phyloP scores from a whole-genome alignment of 1,140 invertebrate species.

The Mesaphorura yosii region DNA sequence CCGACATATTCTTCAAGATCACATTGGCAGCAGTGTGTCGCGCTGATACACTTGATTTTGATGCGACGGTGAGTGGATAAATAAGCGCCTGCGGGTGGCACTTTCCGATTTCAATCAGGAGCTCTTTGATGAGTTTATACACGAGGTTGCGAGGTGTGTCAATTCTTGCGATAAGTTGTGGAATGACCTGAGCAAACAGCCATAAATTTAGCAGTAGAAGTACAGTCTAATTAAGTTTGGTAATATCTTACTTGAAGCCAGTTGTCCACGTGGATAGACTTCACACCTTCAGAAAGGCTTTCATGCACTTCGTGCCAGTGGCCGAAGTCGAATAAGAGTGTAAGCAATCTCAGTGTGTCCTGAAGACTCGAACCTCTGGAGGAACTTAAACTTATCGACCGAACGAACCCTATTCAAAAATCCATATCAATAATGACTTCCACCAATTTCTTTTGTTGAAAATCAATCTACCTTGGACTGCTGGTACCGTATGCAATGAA shows the following conservation, averaged over 20 bases:
- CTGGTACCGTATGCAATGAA: constrained; percentile 74
- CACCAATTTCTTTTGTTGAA: too few species aligned
- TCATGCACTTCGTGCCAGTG: constrained; percentile 87
- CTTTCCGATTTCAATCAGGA: constrained; percentile 50
- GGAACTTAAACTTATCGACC: constrained; percentile 70
- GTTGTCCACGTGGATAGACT: constrained; percentile 89
- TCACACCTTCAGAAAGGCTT: constrained; percentile 80
- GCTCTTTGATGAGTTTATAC: constrained; percentile 76
- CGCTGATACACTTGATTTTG: constrained; percentile 75
- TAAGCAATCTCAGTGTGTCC: constrained; percentile 85
- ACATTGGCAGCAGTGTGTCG: constrained; percentile 85
- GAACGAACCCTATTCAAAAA: constrained; percentile 96
- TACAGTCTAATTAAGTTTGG: too few species aligned
- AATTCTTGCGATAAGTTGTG: constrained; percentile 94
- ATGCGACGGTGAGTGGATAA: constrained; percentile 93
- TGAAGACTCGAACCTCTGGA: constrained; percentile 90
- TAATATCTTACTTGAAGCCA: constrained; percentile 81
- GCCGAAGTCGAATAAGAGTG: constrained; percentile 91
- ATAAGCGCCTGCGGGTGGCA: constrained; percentile 83
- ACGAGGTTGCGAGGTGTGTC: constrained; percentile 82
- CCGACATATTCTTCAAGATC: constrained; percentile 88
- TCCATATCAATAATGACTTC: too few species aligned
- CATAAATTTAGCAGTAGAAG: background rate
- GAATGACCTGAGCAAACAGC: constrained; percentile 60
- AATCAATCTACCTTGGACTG: too few species aligned